phyloP scores from a whole-genome alignment of 2,888 invertebrate genomes.

The Drosophila prostipennis region DNA sequence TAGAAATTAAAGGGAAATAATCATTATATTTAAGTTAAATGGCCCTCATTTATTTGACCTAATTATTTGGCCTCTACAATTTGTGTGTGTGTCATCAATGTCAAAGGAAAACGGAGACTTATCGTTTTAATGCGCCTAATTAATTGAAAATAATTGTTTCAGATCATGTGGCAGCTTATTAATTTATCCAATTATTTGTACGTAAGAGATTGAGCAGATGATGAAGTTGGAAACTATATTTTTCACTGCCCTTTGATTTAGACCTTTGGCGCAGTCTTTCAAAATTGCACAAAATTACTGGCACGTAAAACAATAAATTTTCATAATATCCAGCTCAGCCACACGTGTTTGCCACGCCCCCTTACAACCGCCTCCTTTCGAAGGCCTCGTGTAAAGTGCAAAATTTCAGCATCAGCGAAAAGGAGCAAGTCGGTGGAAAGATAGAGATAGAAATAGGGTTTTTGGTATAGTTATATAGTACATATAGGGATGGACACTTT shows the following conservation, averaged over 20 bases:
- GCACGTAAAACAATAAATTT: constrained; percentile 71
- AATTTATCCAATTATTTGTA: constrained; percentile 13
- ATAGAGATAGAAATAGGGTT: not conserved
- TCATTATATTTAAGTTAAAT: no score
- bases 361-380: not conserved
- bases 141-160: constrained; percentile 63
- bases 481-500: constrained; percentile 24
- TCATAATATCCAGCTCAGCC: constrained; percentile 47
- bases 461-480: not conserved
- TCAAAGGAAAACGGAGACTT: not conserved
- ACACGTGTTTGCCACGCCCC: constrained; percentile 12
- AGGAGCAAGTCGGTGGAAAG: constrained; percentile 15
- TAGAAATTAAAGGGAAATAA: not conserved
- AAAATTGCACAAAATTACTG: constrained; percentile 47
- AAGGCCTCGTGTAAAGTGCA: constrained; percentile 54
- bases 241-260: not conserved
- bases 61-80: not conserved
- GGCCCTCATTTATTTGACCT: not conserved
- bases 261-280: constrained; percentile 1
- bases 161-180: constrained; percentile 9
- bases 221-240: not conserved
- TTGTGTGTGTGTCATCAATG: not conserved
- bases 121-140: constrained; percentile 30
- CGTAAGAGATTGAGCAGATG: not conserved
- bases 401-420: constrained; percentile 69